A percentile compares a stretch with the other conserved stretches of the same genome.
Conservation (phyloP, 2,888 invertebrate species). For the Oxystoma pomonae region DNA sequence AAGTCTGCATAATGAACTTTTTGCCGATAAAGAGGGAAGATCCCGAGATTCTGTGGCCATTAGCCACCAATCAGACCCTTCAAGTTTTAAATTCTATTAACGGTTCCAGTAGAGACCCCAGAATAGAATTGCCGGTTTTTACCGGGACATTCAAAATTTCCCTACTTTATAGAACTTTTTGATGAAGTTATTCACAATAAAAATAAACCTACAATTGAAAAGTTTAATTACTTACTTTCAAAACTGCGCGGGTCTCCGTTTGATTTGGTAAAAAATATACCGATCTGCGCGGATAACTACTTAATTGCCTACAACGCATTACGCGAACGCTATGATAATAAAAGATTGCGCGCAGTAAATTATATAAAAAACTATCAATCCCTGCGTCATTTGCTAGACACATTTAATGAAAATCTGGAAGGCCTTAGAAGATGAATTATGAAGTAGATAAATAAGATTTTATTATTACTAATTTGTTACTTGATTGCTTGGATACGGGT, state of each 20-base stretch:
- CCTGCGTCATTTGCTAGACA: not conserved
- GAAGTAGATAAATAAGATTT: not conserved
- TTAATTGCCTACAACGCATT: not conserved
- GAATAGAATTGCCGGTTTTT: not conserved
- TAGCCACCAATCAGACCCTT: not conserved
- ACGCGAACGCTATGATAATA: not conserved
- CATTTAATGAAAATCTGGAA: not conserved
- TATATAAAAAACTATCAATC: not conserved
- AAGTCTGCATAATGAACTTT: not conserved
- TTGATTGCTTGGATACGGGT: not conserved
- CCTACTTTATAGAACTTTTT: constrained; percentile 1
- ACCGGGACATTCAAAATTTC: too few relatives aligned
- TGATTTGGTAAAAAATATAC: not conserved
- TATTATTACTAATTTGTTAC: not conserved
- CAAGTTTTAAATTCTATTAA: not conserved
- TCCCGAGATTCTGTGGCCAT: too few relatives aligned
- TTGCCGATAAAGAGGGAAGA: too few relatives aligned
- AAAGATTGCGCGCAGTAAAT: not conserved
- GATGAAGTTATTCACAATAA: not conserved
- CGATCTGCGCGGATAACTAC: not conserved
- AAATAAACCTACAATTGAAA: not conserved
- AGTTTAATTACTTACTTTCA: not conserved
- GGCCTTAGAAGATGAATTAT: not conserved
- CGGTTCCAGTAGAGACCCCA: not conserved
- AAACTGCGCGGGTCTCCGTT: not conserved